phyloP scores from a whole-genome alignment of 1,140 invertebrate species.

The Arion vulgaris region DNA sequence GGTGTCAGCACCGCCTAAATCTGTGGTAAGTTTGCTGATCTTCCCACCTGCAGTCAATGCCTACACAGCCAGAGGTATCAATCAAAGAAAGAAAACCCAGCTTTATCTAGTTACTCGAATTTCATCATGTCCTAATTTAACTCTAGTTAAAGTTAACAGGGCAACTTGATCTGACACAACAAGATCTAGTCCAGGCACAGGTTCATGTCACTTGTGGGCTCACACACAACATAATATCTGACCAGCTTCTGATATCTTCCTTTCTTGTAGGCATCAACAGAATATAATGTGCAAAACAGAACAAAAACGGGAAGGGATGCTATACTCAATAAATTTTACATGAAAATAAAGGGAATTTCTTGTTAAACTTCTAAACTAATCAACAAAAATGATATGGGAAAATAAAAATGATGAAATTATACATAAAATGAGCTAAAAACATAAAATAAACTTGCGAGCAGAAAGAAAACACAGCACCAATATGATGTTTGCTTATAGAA shows the following conservation, averaged over 20 bases:
- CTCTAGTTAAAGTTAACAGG: not conserved
- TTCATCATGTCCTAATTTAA: not conserved
- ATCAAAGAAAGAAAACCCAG: slow-evolving; percentile 38
- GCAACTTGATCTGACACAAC: not conserved
- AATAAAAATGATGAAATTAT: not conserved
- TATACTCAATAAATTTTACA: not conserved
- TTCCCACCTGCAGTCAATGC: slow-evolving; percentile 34
- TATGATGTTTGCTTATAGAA: not conserved
- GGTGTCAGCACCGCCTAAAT: slow-evolving; percentile 33
- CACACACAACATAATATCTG: no score
- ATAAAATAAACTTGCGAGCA: not conserved
- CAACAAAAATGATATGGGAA: not conserved
- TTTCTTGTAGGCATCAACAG: no score
- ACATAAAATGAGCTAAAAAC: not conserved
- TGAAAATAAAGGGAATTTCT: not conserved
- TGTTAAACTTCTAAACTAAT: not conserved
- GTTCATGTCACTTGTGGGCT: no score
- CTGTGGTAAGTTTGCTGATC: slow-evolving; percentile 38
- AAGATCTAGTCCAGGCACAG: no score
- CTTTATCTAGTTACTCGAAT: not conserved
- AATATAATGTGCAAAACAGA: not conserved
- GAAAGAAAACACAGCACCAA: not conserved
- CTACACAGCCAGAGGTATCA: slow-evolving; percentile 17
- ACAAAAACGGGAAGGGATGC: not conserved
- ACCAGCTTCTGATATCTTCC: no score